These are phyloP conservation scores for Brienomyrus longianalis DNA, from an alignment of 2,113 vertebrate species.

Conservation along the genomic window DNA sequence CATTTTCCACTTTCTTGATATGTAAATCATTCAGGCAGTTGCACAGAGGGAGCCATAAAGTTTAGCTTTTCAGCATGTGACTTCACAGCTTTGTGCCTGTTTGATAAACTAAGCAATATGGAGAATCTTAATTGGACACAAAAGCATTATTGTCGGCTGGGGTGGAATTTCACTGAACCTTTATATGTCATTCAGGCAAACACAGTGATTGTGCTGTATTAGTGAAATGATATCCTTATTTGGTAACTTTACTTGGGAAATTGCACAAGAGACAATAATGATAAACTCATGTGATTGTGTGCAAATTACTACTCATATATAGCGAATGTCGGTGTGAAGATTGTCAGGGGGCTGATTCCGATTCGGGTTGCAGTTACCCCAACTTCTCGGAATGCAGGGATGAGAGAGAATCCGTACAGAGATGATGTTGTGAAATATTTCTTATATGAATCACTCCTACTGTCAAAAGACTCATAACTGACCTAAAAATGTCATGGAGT, in stretches of 20 bases:
- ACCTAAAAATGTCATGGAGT: background rate
- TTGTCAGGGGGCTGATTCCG: background rate
- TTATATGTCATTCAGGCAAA: background rate
- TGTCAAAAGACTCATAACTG: background rate
- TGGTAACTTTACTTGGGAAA: background rate
- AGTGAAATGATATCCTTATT: background rate
- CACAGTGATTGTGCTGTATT: background rate
- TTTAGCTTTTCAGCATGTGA: background rate
- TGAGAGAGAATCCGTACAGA: background rate
- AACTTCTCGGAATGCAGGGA: background rate
- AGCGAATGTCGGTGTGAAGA: background rate
- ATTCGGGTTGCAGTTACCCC: background rate
- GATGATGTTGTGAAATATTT: constrained; percentile 6
- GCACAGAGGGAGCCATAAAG: background rate
- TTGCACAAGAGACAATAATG: constrained; percentile 11
- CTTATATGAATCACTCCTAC: constrained; percentile 3
- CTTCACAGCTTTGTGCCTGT: background rate
- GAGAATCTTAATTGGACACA: background rate
- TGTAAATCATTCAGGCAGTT: background rate
- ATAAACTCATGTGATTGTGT: background rate
- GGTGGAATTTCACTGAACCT: background rate
- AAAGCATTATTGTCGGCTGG: background rate
- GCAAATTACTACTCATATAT: background rate
- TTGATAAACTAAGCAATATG: constrained; percentile 2
- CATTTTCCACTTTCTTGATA: constrained; percentile 20